These are phyloP conservation scores for Channallabes apus DNA, from an alignment of 2,797 vertebrate genomes.

Conservation along the genomic window DNA sequence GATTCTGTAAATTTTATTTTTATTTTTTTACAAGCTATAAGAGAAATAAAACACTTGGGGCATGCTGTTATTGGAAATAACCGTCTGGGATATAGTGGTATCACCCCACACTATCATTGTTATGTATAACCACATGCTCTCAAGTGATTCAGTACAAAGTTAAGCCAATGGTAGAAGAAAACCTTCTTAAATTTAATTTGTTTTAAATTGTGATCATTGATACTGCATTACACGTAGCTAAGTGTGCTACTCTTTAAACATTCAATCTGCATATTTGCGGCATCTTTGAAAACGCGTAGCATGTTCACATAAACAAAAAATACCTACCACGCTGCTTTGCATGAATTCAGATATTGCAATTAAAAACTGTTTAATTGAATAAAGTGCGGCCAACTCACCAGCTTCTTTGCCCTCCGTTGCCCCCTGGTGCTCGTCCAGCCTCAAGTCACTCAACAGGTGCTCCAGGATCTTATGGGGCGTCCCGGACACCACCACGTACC, in stretches of 20 bases:
- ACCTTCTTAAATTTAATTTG: neutral
- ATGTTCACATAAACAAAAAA: neutral
- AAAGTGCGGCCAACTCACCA: slow-evolving; percentile 69
- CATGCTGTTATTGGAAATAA: neutral
- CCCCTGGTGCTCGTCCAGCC: slow-evolving; percentile 84
- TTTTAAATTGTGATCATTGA: neutral
- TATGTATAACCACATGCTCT: neutral
- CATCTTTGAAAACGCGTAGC: neutral
- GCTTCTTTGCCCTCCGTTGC: slow-evolving; percentile 85
- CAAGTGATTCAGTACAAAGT: neutral
- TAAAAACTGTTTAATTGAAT: neutral
- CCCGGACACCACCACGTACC: slow-evolving; percentile 95
- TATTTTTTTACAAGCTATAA: neutral
- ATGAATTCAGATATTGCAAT: neutral
- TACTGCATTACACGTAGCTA: neutral
- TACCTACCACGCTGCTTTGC: neutral
- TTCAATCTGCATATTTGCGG: neutral
- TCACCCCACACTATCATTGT: neutral
- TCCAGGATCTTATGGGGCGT: slow-evolving; percentile 98
- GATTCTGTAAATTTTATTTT: neutral
- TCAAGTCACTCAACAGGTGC: slow-evolving; percentile 92
- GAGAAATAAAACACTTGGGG: neutral
- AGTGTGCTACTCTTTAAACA: neutral
- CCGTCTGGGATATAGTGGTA: neutral
- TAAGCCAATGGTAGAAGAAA: neutral